These are phyloP conservation scores for Porites australiensis DNA, from an alignment of 64 coral and sea anemone species.

Conservation along the genomic window DNA sequence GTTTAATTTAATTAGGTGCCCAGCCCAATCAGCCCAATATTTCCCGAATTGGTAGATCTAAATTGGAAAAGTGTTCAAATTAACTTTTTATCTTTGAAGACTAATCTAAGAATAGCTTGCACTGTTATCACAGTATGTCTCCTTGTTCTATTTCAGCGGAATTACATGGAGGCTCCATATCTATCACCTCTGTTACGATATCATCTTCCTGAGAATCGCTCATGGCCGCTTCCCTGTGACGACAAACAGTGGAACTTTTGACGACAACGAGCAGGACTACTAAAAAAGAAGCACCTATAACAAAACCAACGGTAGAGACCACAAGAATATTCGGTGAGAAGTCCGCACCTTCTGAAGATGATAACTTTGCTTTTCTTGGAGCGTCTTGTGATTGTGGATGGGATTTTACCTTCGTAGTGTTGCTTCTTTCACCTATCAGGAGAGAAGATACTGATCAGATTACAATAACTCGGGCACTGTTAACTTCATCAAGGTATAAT, in stretches of 20 bases:
- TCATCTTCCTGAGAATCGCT: background rate
- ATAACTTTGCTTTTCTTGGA: background rate
- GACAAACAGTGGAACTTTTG: background rate
- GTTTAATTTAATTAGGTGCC: no score
- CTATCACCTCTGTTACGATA: background rate
- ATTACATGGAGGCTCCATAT: background rate
- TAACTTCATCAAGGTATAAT: no score
- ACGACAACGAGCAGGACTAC: background rate
- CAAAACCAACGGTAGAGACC: background rate
- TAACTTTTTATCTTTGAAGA: no score
- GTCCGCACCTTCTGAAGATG: background rate
- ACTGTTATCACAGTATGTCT: background rate
- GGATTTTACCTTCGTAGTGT: background rate
- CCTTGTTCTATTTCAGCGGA: no score
- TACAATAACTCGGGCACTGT: no score
- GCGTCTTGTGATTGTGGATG: background rate
- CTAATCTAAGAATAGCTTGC: background rate
- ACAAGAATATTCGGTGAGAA: conserved; percentile 13
- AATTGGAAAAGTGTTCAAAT: no score
- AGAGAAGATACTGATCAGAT: background rate
- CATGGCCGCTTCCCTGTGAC: background rate
- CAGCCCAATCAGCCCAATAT: no score
- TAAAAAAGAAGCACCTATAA: background rate
- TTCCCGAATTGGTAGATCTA: no score
- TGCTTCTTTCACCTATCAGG: background rate